Evolutionary conservation across 2,797 vertebrate species (phyloP), one percentile per base, ranked within the genome.

Genomic region (Sebastes hubbsi): DNA sequence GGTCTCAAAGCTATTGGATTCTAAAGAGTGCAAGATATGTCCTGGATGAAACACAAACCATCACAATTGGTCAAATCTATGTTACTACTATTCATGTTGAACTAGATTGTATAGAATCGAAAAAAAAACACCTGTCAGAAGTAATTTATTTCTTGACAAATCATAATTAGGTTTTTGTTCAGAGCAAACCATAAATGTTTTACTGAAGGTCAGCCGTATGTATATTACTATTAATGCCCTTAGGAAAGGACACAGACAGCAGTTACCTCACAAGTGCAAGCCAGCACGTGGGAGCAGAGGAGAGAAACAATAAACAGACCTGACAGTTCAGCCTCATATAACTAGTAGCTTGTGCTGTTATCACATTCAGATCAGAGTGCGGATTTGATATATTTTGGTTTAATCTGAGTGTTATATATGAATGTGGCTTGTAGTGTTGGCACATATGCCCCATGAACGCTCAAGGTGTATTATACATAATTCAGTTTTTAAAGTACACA

Each of bases 241-340:
- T 16, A 46, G 59, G 75, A 52, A 64, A 87, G 80, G 80, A 90
- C 77, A 69, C 46, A 74, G 78, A 78, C 77, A 81, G 56, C 70
- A 25, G 72, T 81, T 80, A 85, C 81, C 66, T 88, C 72, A 62
- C 78, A 36, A 75, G 38, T 70, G 72, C 55, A 72, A 64, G 60
- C 36, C 59, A 70, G 78, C 77, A 85, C 60, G 61, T 81, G 86
- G 77, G 69, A 87, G 75, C 88, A 8, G 52, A 78, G 69, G 62
- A 86, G 78, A 62, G 82, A 78, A 82, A 16, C 88, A 88, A 88
- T 82, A 88, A 89, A 89, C 76, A 81, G 18, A 88, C 58, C 76
- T 82, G 84, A 87, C 81, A 72, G 77, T 80, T 79, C 74, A 86
- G 80, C 82, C 78, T 68, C 83, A 78, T 77, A 80, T 58, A 46